Percentiles rank a stretch among this genome's conserved stretches.
phyloP scores from a whole-genome alignment of 2,888 invertebrate species.

The Polylopha cassiicola region DNA sequence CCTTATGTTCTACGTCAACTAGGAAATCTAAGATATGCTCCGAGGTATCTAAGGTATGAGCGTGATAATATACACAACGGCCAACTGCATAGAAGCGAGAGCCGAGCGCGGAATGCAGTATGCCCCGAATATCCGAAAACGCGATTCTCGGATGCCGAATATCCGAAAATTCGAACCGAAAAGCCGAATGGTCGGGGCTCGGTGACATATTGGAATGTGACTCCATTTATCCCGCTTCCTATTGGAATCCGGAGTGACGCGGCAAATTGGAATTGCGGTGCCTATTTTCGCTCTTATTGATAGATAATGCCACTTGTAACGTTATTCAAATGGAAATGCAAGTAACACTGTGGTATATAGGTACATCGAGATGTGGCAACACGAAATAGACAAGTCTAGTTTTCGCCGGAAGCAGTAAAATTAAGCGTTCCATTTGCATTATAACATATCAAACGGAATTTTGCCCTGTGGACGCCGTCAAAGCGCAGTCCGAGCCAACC shows the following conservation, averaged over 20 bases:
- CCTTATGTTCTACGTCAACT: too few species aligned
- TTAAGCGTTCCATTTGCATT: too few species aligned
- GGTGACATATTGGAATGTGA: constrained; percentile 77
- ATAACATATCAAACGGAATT: constrained; percentile 20
- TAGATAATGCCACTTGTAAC: constrained; percentile 65
- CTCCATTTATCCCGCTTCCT: constrained; percentile 77
- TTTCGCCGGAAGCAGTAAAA: too few species aligned
- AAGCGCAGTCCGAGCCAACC: constrained; percentile 56
- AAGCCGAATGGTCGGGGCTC: constrained; percentile 65
- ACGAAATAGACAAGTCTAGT: too few species aligned
- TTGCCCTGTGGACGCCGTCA: constrained; percentile 35
- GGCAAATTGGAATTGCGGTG: constrained; percentile 75
- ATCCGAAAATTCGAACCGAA: too few species aligned
- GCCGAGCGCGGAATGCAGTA: too few species aligned
- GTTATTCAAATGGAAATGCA: constrained; percentile 33
- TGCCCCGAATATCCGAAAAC: constrained; percentile 55
- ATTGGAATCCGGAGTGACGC: constrained; percentile 77
- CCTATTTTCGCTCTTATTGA: constrained; percentile 72
- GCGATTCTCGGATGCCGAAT: constrained; percentile 54
- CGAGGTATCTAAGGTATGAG: too few species aligned
- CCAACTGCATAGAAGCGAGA: too few species aligned
- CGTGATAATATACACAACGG: too few species aligned
- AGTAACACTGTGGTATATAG: constrained; percentile 34
- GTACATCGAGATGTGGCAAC: too few species aligned
- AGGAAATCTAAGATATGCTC: too few species aligned